Percentiles rank a stretch among this genome's conserved stretches.
These are phyloP conservation scores for Gymnodraco acuticeps DNA, from an alignment of 2,797 vertebrate genomes.

Conservation along the genomic window DNA sequence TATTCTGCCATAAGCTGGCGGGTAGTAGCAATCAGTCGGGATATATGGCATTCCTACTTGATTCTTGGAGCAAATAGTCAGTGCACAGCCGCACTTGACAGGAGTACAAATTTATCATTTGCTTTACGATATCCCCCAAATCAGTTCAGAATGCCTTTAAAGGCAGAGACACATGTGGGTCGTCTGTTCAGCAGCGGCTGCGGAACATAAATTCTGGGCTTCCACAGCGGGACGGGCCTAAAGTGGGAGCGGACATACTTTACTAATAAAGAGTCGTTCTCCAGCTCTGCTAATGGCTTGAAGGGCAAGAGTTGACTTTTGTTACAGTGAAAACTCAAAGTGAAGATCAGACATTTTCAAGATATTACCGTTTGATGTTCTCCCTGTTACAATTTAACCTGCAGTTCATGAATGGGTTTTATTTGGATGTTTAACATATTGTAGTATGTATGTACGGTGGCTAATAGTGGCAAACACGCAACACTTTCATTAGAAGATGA, in stretches of 20 bases:
- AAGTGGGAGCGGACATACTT: conserved; percentile 74
- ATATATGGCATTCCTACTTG: conserved; percentile 83
- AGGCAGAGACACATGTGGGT: conserved; percentile 78
- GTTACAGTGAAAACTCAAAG: conserved; percentile 26
- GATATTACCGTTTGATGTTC: neutral
- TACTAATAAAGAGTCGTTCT: conserved; percentile 80
- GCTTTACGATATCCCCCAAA: conserved; percentile 85
- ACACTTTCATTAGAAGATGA: no score
- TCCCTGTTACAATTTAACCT: neutral
- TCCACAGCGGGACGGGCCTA: conserved; percentile 61
- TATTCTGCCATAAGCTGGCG: conserved; percentile 70
- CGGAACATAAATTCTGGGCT: conserved; percentile 78
- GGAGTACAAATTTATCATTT: conserved; percentile 86
- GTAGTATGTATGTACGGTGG: no score
- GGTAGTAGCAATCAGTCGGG: conserved; percentile 77
- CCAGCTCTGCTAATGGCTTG: conserved; percentile 67
- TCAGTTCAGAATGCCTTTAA: conserved; percentile 83
- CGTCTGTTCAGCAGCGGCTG: conserved; percentile 71
- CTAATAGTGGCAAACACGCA: no score
- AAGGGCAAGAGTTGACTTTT: conserved; percentile 40
- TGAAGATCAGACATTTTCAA: conserved; percentile 17
- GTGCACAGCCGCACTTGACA: conserved; percentile 77
- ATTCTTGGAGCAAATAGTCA: conserved; percentile 79
- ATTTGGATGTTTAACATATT: conserved; percentile 8
- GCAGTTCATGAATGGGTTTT: neutral